Conservation (phyloP, 2,888 invertebrate genomes). For the Lycaena phlaeas region DNA sequence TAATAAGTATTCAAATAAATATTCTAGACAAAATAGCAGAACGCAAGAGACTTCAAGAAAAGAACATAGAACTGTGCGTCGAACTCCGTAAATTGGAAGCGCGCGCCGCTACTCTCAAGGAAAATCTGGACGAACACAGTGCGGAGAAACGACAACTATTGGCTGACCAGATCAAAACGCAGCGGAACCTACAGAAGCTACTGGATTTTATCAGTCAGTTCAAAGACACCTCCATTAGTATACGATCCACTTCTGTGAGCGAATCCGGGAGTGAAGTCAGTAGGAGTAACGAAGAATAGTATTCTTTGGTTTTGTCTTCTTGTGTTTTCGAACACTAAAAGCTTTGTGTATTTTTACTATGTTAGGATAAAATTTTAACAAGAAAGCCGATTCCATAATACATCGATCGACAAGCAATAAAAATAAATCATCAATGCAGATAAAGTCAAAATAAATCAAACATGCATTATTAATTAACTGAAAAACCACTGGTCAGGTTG, state of each 20-base stretch:
- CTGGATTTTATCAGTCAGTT: constrained; percentile 66
- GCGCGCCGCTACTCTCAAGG: constrained; percentile 54
- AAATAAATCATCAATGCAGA: no score
- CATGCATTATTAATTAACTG: no score
- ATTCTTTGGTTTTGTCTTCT: no score
- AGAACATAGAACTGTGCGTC: constrained; percentile 55
- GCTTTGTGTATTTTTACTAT: no score
- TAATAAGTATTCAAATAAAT: no score
- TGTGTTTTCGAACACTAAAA: no score
- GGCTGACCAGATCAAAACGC: constrained; percentile 61
- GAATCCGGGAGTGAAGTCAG: constrained; percentile 57
- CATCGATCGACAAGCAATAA: no score
- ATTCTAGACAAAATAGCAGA: constrained; percentile 57
- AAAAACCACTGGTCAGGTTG: no score
- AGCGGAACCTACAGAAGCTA: constrained; percentile 61
- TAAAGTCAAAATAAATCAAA: no score
- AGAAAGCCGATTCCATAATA: no score
- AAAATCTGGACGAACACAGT: constrained; percentile 60
- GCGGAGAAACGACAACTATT: constrained; percentile 58
- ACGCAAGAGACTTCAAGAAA: constrained; percentile 56
- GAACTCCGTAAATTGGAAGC: constrained; percentile 59
- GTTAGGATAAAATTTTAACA: no score
- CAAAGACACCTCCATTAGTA: constrained; percentile 56
- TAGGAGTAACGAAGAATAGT: constrained; percentile 58
- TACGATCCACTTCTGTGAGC: constrained; percentile 50